Base-by-base conservation (phyloP, 2,888 invertebrate species). In the Sphaerophoria rueppellii region DNA sequence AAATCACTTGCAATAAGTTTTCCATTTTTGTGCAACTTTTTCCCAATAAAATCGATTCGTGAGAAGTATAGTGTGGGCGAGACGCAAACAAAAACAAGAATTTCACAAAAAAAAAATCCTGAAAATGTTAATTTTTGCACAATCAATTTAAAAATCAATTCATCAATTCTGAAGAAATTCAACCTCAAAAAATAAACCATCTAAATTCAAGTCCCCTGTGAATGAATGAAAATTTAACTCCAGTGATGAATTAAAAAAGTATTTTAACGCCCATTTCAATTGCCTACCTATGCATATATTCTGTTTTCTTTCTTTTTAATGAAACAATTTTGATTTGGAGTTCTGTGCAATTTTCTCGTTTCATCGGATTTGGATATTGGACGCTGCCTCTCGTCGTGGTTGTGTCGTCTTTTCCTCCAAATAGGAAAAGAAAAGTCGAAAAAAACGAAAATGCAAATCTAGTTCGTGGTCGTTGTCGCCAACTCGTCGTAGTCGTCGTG, bases 1-100 rank as follows among this genome's bases (percentile, higher is more conserved):
- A n/a, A 16, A 54, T 11, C 69, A 48, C 50, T 63, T 37, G 37
- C 32, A 77, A 65, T 73, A 81, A 32, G 57, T 63, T 54, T 61
- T 46, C 50, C 50, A 11, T 43, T 43, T 43, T 34, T 50, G 32
- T 63, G 12, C 35, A 50, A 52, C 57, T 60, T 81, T 85, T 85
- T 70, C 52, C 77, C 85, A 48, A 85, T 77, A 85, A 65, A 65
- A 85, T 85, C 85, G 76, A 85, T 85, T 58, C 48, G 63, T 35
- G 35, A 50, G 50, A 55, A 85, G 37, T 37, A 16, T 1, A 40
- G 76, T 74, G 81, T 81, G 73, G 80, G 75, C 79, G 83, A 79
- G 80, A 85, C 85, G 73, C 76, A 85, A 85, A 85, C 85, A 85
- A 85, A 85, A 85, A 85, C 85, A 85, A 80, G 72, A 80, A 67